phyloP scores from a whole-genome alignment of 2,888 invertebrate genomes.

The Terebella lapidaria region DNA sequence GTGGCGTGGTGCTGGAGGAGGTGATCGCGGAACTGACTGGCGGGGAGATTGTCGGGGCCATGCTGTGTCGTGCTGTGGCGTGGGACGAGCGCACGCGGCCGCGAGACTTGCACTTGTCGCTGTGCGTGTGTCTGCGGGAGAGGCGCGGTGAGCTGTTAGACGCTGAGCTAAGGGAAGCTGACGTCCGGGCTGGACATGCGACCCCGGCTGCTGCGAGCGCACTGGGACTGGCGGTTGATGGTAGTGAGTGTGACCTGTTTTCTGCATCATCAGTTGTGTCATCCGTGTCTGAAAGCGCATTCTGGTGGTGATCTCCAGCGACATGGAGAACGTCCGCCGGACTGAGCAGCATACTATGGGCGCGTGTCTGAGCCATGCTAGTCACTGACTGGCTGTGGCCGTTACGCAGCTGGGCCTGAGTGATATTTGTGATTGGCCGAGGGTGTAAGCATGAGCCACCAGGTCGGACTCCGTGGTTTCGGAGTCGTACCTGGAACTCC shows the following conservation, averaged over 20 bases:
- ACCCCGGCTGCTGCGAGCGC: neutral
- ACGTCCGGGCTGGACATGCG: too few relatives aligned
- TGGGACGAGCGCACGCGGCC: too few relatives aligned
- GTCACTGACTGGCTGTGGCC: neutral
- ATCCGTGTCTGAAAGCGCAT: too few relatives aligned
- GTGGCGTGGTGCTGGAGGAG: neutral
- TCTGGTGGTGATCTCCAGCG: too few relatives aligned
- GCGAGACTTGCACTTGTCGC: neutral
- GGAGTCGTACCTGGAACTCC: neutral
- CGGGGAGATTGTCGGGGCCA: too few relatives aligned
- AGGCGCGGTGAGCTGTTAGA: neutral
- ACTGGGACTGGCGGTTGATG: too few relatives aligned
- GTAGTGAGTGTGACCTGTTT: neutral
- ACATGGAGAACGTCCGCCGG: neutral
- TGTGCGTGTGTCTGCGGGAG: neutral
- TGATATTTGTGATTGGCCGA: conserved; percentile 21
- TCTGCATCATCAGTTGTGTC: neutral
- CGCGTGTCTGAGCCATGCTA: neutral
- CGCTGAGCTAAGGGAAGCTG: too few relatives aligned
- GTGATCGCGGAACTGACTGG: neutral
- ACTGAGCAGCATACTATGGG: neutral
- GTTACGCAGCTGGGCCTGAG: conserved; percentile 17
- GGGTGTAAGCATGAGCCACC: conserved; percentile 2
- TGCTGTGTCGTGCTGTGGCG: too few relatives aligned
- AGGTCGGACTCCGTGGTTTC: neutral